Evolutionary conservation across 2,888 invertebrate species (phyloP).

Genomic region (Pristionchus mayeri): DNA sequence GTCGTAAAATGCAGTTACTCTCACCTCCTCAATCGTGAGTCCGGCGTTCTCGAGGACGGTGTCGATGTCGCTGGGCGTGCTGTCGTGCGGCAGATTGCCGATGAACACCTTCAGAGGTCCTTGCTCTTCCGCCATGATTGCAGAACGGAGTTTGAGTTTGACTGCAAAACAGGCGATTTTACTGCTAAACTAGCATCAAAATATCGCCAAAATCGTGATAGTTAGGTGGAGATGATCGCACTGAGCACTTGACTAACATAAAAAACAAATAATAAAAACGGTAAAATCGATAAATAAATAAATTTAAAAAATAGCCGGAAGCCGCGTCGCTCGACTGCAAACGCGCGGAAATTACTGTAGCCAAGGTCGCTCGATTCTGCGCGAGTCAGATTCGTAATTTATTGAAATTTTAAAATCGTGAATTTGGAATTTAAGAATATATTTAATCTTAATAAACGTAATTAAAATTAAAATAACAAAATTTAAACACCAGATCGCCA

Average conservation of each 20-base stretch:
- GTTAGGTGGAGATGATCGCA: neutral
- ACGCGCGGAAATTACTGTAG: neutral
- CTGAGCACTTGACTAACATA: too few relatives aligned
- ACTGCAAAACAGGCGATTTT: neutral
- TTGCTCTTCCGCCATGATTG: constrained; percentile 28
- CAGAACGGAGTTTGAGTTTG: neutral
- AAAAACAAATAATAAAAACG: neutral
- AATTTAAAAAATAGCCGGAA: neutral
- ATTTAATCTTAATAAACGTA: neutral
- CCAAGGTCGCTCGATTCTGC: neutral
- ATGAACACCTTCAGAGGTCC: constrained; percentile 58
- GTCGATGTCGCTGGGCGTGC: constrained; percentile 65
- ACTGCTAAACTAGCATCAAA: neutral
- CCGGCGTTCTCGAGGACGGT: constrained; percentile 49
- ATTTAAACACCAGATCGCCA: too few relatives aligned
- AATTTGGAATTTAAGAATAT: neutral
- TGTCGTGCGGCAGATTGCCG: constrained; percentile 66
- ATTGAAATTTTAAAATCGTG: neutral
- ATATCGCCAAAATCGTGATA: neutral
- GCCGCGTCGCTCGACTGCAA: neutral
- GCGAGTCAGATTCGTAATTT: neutral
- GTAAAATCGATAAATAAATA: neutral
- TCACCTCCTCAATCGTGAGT: constrained; percentile 32
- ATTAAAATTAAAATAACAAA: neutral
- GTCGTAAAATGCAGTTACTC: neutral